A percentile compares a stretch with the other conserved stretches of the same genome.
These are phyloP conservation scores for Mallateleia sp. DNA, from an alignment of 2,888 invertebrate species.

Conservation along the genomic window DNA sequence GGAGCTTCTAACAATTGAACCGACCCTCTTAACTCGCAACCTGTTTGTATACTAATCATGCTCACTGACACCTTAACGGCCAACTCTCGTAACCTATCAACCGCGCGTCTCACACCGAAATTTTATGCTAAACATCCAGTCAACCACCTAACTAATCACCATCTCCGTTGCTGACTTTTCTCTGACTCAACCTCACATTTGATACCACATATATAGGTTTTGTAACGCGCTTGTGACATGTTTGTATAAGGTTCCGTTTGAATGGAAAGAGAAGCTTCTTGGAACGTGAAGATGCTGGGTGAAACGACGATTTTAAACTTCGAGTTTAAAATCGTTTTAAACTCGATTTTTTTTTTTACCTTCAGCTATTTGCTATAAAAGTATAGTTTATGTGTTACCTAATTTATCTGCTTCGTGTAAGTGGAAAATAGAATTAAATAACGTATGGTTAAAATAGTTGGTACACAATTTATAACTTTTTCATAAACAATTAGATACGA, in stretches of 20 bases:
- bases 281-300: neutral
- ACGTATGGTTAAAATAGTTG: too few species aligned
- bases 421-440: too few species aligned
- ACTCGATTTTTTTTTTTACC: too few species aligned
- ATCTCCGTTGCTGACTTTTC: conserved; percentile 35
- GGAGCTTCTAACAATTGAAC: conserved; percentile 12
- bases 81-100: conserved; percentile 79
- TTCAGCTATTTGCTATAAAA: too few species aligned
- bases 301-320: too few species aligned
- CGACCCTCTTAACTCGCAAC: conserved; percentile 69
- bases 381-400: too few species aligned
- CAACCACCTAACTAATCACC: conserved; percentile 58
- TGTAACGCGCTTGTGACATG: conserved; percentile 1
- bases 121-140: conserved; percentile 45
- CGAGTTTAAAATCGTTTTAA: too few species aligned
- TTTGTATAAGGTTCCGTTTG: neutral
- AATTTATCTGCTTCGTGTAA: too few species aligned
- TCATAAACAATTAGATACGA: too few species aligned
- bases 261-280: neutral
- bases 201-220: conserved; percentile 33
- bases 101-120: conserved; percentile 52
- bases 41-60: conserved; percentile 80
- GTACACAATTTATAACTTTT: too few species aligned
- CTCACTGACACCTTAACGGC: conserved; percentile 85
- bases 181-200: conserved; percentile 49